Percentiles rank a stretch among this genome's conserved stretches.
These are phyloP conservation scores for Drosophila fungiperda DNA, from an alignment of 2,888 invertebrate species.

Conservation along the genomic window DNA sequence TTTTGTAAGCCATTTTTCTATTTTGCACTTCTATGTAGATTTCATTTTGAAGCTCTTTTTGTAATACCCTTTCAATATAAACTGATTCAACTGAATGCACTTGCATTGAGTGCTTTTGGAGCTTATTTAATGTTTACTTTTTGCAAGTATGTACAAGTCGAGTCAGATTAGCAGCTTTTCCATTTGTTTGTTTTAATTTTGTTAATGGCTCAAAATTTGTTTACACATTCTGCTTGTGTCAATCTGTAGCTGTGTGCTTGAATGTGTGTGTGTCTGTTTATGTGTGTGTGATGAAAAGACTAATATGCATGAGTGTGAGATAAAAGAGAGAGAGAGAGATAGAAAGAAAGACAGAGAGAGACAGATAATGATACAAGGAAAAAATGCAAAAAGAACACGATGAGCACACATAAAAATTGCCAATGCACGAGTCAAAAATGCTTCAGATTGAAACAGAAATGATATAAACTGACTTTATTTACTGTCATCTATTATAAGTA, in stretches of 20 bases:
- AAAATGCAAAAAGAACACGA: slow-evolving; percentile 4
- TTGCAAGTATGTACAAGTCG: slow-evolving; percentile 32
- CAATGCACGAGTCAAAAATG: neutral
- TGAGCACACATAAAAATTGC: neutral
- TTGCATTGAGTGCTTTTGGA: neutral
- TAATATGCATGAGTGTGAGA: slow-evolving; percentile 23
- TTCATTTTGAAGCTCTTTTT: neutral
- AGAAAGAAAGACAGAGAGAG: neutral
- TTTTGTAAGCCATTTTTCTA: neutral
- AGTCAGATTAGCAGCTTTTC: slow-evolving; percentile 2
- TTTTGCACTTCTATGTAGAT: neutral
- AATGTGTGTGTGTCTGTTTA: neutral
- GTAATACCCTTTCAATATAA: neutral
- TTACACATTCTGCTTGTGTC: slow-evolving; percentile 49
- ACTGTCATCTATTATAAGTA: neutral
- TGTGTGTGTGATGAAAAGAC: slow-evolving; percentile 28
- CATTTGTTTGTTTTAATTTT: slow-evolving; percentile 64
- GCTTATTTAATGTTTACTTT: neutral
- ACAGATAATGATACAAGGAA: neutral
- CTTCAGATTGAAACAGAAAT: neutral
- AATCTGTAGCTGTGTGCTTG: slow-evolving; percentile 18
- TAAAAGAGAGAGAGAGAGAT: neutral
- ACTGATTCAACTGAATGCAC: neutral
- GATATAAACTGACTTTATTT: neutral
- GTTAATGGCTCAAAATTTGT: slow-evolving; percentile 69